These are phyloP conservation scores for Ophthalmolycus amberensis DNA, from an alignment of 2,113 vertebrate genomes.

Conservation along the genomic window DNA sequence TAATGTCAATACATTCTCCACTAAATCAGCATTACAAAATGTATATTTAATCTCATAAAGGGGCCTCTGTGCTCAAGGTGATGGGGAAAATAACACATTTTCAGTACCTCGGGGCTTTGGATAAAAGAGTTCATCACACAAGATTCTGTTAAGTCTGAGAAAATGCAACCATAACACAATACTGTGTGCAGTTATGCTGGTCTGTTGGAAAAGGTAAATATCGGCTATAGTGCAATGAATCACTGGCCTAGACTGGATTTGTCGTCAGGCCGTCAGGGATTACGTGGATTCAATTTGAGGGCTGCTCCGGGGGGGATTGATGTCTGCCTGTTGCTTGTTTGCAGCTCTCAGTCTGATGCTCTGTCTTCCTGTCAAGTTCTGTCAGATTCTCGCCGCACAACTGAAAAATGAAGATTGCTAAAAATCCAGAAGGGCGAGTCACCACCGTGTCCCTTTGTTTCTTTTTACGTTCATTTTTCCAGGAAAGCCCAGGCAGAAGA, in stretches of 20 bases:
- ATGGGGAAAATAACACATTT: not conserved
- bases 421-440: not conserved
- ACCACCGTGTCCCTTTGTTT: not conserved
- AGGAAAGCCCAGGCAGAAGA: not conserved
- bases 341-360: constrained; percentile 4
- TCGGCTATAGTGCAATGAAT: constrained; percentile 12
- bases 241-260: not conserved
- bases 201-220: not conserved
- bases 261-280: constrained; percentile 16
- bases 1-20: not conserved
- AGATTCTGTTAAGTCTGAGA: not conserved
- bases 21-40: constrained; percentile 5
- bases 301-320: constrained; percentile 3
- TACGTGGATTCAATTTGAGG: constrained; percentile 31
- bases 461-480: not conserved
- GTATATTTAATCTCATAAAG: not conserved
- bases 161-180: not conserved
- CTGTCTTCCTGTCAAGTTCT: constrained; percentile 23
- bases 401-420: constrained; percentile 22
- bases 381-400: not conserved
- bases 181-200: not conserved
- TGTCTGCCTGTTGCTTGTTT: constrained; percentile 9
- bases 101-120: not conserved
- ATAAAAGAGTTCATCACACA: not conserved
- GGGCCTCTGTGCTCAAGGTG: not conserved